Evolutionary conservation across 2,113 vertebrate genomes (phyloP).

Genomic region (Eira barbara): DNA sequence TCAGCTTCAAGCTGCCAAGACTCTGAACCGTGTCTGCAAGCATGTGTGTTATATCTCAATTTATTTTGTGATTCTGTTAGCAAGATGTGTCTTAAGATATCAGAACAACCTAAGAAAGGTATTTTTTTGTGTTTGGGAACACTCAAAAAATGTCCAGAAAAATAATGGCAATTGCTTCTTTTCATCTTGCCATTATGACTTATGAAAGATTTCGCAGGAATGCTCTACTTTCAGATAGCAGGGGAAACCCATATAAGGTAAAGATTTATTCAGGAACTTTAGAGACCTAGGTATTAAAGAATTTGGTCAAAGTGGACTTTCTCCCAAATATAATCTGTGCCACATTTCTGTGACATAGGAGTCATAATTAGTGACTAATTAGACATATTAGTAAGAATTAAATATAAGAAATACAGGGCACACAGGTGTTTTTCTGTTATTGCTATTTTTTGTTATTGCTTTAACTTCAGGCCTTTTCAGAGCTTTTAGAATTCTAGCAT

Average conservation of each 20-base stretch:
- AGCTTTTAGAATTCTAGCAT: not conserved
- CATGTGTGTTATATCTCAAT: not conserved
- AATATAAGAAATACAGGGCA: not conserved
- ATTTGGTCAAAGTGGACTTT: not conserved
- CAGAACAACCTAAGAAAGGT: not conserved
- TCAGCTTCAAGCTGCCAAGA: not conserved
- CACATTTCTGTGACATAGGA: not conserved
- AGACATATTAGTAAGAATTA: not conserved
- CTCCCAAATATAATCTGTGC: not conserved
- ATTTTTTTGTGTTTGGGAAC: not conserved
- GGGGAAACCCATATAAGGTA: not conserved
- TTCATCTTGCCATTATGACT: not conserved
- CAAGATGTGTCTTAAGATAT: not conserved
- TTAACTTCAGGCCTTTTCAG: not conserved
- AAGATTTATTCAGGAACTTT: not conserved
- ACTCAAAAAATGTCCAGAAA: not conserved
- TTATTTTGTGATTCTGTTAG: not conserved
- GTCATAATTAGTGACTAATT: not conserved
- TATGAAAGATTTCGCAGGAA: not conserved
- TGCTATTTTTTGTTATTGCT: not conserved
- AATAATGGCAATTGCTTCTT: not conserved
- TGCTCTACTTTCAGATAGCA: not conserved
- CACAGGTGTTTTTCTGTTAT: not conserved
- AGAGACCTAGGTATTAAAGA: not conserved
- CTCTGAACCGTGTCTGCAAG: not conserved